Base-by-base conservation (phyloP, 2,797 vertebrate genomes). In the Myotis planiceps region DNA sequence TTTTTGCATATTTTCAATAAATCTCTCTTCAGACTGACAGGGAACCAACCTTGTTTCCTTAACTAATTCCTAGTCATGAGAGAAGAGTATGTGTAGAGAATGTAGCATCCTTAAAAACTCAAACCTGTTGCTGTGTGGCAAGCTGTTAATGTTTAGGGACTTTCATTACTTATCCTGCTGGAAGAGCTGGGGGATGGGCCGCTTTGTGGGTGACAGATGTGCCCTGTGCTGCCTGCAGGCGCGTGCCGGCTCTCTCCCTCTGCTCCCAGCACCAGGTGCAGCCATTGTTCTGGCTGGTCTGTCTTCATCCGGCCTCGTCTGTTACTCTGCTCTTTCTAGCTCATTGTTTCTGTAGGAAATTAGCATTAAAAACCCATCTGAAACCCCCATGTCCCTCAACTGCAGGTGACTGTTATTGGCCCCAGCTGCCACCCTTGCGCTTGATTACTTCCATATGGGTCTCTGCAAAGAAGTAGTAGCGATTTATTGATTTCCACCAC, bases 341-440 rank as follows among this genome's bases (percentile, higher is more conserved):
- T 98, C 98, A 99, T 99, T 99, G 98, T 99, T 98, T 98, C 97
- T 96, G 53, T 97, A 97, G 98, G 98, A 98, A 98, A 99, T 99
- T 98, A 99, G 98, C 98, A 98, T 99, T 97, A 98, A 98, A 98
- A 98, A 98, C 98, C 98, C 98, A 98, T 98, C 98, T 98, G 65
- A 98, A 98, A 96, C 98, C 98, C 98, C 98, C 93, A 88, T n/a
- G 98, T 98, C 98, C 98, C 98, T 98, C 99, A 98, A 98, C 99
- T 99, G 99, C 99, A 99, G 99, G 99, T 99, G 99, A 99, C 99
- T 99, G 99, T 99, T 99, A 99, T 99, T 99, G 99, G 99, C 99
- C 99, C 99, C 99, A 99, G 99, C 99, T 99, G 99, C 99, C 99
- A 98, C 97, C 99, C 99, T 99, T 98, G 99, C 99, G 99, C 99